phyloP scores from a whole-genome alignment of 2,113 vertebrate genomes.

The Grantiella picta region DNA sequence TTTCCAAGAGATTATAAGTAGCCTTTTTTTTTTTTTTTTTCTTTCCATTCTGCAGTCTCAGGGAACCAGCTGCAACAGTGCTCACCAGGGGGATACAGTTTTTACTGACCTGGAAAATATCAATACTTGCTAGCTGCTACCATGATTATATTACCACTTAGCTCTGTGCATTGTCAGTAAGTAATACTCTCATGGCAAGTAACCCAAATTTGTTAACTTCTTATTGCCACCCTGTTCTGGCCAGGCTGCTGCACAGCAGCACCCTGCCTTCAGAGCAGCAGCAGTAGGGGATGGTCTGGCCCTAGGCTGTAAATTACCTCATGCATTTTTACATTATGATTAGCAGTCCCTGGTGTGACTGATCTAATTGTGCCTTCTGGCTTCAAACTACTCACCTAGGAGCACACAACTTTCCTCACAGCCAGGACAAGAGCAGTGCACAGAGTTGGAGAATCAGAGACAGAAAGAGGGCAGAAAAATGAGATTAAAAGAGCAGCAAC shows the following conservation, averaged over 20 bases:
- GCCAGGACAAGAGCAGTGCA: accelerated
- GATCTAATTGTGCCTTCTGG: neutral
- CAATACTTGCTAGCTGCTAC: neutral
- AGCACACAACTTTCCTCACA: neutral
- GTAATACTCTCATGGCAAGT: accelerated
- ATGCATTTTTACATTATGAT: accelerated
- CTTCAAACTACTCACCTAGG: neutral
- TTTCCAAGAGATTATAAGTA: neutral
- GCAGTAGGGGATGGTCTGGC: neutral
- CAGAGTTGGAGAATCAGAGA: neutral
- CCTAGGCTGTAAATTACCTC: neutral
- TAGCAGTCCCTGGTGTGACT: neutral
- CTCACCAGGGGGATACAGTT: accelerated
- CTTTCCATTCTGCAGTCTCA: neutral
- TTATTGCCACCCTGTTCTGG: neutral
- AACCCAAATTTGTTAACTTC: accelerated
- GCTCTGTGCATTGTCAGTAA: neutral
- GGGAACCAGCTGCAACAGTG: neutral
- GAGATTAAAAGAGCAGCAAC: accelerated
- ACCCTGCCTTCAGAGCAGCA: neutral
- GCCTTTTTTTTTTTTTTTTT: neutral
- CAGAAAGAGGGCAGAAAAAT: neutral
- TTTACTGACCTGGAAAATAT: neutral
- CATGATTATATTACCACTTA: neutral
- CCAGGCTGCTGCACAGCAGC: neutral